phyloP scores from a whole-genome alignment of 2,888 invertebrate genomes.

The Oscheius onirici region DNA sequence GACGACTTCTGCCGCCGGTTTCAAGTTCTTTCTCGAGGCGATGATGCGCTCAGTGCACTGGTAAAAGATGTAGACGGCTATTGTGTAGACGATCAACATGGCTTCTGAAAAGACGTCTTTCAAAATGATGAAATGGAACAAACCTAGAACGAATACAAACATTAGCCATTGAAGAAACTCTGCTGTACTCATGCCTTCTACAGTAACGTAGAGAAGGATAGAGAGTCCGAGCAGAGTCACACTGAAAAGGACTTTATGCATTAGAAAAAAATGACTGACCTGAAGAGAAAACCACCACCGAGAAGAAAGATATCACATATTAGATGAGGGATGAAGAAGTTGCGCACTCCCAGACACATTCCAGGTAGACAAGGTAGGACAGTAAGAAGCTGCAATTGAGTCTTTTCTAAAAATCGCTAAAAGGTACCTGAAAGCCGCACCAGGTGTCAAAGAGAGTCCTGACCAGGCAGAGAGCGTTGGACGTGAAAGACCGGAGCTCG shows the following conservation, averaged over 20 bases:
- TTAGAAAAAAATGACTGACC: conserved; percentile 16
- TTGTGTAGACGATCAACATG: neutral
- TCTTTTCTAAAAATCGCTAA: too few relatives aligned
- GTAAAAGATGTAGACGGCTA: conserved; percentile 17
- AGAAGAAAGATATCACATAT: conserved; percentile 49
- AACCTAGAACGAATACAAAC: conserved; percentile 45
- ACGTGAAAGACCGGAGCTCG: conserved; percentile 44
- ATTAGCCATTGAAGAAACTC: conserved; percentile 41
- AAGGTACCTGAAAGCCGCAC: conserved; percentile 46
- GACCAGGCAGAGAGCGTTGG: conserved; percentile 42
- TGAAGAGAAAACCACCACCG: conserved; percentile 46
- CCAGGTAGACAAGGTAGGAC: conserved; percentile 43
- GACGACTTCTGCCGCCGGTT: neutral
- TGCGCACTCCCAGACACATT: conserved; percentile 41
- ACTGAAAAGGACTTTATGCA: conserved; percentile 32
- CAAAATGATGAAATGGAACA: conserved; percentile 6
- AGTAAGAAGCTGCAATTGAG: conserved; percentile 25
- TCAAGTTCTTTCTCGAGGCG: neutral
- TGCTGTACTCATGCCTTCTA: conserved; percentile 49
- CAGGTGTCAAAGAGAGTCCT: conserved; percentile 50
- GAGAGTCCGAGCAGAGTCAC: conserved; percentile 46
- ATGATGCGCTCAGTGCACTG: conserved; percentile 15
- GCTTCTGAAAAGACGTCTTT: conserved; percentile 5
- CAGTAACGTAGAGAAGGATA: conserved; percentile 48
- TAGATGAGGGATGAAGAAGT: conserved; percentile 47